Conservation (phyloP, 2,888 invertebrate species). For the Caenorhabditis macrosperma region DNA sequence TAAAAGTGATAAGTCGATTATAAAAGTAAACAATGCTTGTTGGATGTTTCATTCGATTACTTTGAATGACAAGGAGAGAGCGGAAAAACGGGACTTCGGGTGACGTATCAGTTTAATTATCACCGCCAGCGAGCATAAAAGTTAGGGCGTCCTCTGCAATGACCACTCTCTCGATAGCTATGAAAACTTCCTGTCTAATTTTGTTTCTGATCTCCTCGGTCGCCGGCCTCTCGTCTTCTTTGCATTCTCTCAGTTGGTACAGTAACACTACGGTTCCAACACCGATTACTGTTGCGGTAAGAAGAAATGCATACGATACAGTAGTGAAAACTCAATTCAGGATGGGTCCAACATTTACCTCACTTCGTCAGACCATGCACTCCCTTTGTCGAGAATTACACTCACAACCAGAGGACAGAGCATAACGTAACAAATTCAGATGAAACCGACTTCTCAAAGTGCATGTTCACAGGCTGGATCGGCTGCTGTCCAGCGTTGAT, state of each 20-base stretch:
- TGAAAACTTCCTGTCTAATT: neutral
- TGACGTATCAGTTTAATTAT: constrained; percentile 5
- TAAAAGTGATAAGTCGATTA: neutral
- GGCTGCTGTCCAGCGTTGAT: constrained; percentile 7
- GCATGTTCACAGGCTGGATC: constrained; percentile 7
- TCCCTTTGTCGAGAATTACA: constrained; percentile 4
- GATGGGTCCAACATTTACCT: constrained; percentile 38
- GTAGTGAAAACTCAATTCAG: neutral
- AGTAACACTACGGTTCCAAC: constrained; percentile 1
- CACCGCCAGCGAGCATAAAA: neutral
- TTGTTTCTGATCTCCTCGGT: neutral
- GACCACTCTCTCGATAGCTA: neutral
- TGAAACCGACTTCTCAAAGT: neutral
- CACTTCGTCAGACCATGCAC: constrained; percentile 15
- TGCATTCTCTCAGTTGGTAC: neutral
- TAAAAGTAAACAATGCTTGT: neutral
- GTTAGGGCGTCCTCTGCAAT: neutral
- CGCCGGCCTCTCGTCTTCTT: neutral
- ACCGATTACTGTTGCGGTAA: neutral
- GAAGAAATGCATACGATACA: neutral
- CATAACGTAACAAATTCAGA: constrained; percentile 7
- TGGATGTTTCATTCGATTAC: neutral
- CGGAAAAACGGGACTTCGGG: neutral
- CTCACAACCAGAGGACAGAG: neutral
- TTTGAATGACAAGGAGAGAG: neutral